Conservation (phyloP, 2,888 invertebrate species). For the Drosophila flavopinicola region DNA sequence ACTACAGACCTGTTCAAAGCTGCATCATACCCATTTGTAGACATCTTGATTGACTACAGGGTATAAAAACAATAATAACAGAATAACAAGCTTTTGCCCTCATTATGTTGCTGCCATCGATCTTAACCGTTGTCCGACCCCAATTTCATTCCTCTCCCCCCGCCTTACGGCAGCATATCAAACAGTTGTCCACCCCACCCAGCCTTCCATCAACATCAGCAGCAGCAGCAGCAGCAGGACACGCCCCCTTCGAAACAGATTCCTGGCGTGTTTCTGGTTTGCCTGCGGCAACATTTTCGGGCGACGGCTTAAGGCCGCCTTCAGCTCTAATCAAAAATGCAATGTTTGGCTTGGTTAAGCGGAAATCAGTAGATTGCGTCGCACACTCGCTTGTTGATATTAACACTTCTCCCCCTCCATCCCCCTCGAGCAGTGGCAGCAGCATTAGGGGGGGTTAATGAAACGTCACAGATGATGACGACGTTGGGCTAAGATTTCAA, state of each 20-base stretch:
- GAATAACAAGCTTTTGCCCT: slow-evolving; percentile 36
- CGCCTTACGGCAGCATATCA: slow-evolving; percentile 18
- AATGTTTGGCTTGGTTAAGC: slow-evolving; percentile 81
- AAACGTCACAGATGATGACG: slow-evolving; percentile 81
- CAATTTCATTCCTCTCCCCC: neutral
- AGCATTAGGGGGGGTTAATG: slow-evolving; percentile 78
- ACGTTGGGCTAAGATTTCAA: slow-evolving; percentile 71
- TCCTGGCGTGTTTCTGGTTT: slow-evolving; percentile 18
- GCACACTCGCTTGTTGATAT: slow-evolving; percentile 75
- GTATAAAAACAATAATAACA: slow-evolving; percentile 33
- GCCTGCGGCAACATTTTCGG: slow-evolving; percentile 49
- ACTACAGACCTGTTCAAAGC: no score
- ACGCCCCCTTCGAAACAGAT: slow-evolving; percentile 29
- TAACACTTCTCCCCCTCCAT: slow-evolving; percentile 60
- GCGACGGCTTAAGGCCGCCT: slow-evolving; percentile 56
- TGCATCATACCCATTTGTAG: neutral
- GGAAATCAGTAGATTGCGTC: slow-evolving; percentile 80
- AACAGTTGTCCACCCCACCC: slow-evolving; percentile 23
- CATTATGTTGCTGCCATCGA: slow-evolving; percentile 44
- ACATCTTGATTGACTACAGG: neutral
- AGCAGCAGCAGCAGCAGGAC: slow-evolving; percentile 17
- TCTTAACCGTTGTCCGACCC: slow-evolving; percentile 26
- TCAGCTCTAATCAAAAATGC: slow-evolving; percentile 77
- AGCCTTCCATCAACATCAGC: slow-evolving; percentile 32
- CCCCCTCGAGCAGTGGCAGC: slow-evolving; percentile 11